phyloP scores from a whole-genome alignment of 1,140 invertebrate genomes.

The Atopsyche davidsoni region DNA sequence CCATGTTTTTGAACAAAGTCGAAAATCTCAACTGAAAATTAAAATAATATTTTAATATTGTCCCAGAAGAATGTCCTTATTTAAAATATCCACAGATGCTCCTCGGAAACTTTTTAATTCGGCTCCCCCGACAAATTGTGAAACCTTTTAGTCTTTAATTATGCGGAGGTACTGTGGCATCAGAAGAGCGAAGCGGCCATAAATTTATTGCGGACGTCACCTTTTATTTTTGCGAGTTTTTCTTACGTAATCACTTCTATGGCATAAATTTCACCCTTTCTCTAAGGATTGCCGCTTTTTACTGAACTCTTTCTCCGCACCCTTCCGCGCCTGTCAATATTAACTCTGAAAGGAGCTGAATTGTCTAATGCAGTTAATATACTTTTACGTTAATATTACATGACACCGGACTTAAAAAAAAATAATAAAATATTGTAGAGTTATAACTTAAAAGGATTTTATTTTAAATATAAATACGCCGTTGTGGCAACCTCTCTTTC shows the following conservation, averaged over 20 bases:
- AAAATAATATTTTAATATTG: too few relatives aligned
- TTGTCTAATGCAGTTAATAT: constrained; percentile 20
- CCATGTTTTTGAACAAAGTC: too few relatives aligned
- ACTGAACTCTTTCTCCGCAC: constrained; percentile 9
- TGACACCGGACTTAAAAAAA: too few relatives aligned
- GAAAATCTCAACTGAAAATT: too few relatives aligned
- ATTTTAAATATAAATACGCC: too few relatives aligned
- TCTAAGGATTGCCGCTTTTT: constrained; percentile 18
- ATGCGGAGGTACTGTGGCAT: constrained; percentile 14
- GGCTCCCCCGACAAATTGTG: constrained; percentile 15
- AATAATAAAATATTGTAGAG: too few relatives aligned
- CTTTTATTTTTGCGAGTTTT: constrained; percentile 52
- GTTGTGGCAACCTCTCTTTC: too few relatives aligned
- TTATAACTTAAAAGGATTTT: too few relatives aligned
- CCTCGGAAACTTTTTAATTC: constrained; percentile 17
- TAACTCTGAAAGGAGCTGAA: constrained; percentile 38
- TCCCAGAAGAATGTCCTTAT: not conserved
- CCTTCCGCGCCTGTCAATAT: constrained; percentile 47
- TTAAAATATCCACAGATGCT: not conserved
- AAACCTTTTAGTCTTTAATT: constrained; percentile 25
- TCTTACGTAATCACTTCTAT: constrained; percentile 29
- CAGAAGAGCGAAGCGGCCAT: constrained; percentile 14
- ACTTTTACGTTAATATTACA: constrained; percentile 9
- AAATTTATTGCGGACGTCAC: constrained; percentile 43
- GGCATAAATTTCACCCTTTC: constrained; percentile 28